Evolutionary conservation across 2,113 vertebrate genomes (phyloP).

Genomic region (Hydropotes inermis): DNA sequence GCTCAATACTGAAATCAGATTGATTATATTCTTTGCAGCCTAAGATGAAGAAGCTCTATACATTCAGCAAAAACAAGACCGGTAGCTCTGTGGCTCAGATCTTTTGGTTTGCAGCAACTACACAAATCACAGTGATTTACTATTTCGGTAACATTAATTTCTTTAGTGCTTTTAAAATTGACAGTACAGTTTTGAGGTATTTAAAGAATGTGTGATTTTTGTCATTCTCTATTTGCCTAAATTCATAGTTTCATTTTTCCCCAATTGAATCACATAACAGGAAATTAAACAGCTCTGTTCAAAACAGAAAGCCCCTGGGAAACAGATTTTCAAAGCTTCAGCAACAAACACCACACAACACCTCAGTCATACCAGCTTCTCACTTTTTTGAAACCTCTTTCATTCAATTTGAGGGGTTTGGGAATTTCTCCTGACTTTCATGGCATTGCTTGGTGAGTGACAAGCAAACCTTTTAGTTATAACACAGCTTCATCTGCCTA

Average conservation of each 20-base stretch:
- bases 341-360: not conserved
- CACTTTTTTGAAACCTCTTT: not conserved
- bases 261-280: not conserved
- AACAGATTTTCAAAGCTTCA: not conserved
- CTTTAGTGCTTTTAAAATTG: not conserved
- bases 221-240: slow-evolving; percentile 11
- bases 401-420: not conserved
- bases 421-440: not conserved
- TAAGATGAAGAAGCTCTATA: not conserved
- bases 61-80: not conserved
- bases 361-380: not conserved
- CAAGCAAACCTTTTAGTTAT: not conserved
- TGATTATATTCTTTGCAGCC: not conserved
- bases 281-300: slow-evolving; percentile 10
- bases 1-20: not conserved
- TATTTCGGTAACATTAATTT: not conserved
- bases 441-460: not conserved
- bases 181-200: not conserved
- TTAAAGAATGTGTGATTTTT: not conserved
- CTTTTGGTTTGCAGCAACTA: not conserved
- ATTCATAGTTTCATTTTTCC: not conserved
- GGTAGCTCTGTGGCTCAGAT: not conserved
- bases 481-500: not conserved
- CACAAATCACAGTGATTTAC: not conserved
- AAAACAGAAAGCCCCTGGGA: not conserved